These are phyloP conservation scores for Enteromius argenteus DNA, from an alignment of 2,797 vertebrate species.

Conservation along the genomic window DNA sequence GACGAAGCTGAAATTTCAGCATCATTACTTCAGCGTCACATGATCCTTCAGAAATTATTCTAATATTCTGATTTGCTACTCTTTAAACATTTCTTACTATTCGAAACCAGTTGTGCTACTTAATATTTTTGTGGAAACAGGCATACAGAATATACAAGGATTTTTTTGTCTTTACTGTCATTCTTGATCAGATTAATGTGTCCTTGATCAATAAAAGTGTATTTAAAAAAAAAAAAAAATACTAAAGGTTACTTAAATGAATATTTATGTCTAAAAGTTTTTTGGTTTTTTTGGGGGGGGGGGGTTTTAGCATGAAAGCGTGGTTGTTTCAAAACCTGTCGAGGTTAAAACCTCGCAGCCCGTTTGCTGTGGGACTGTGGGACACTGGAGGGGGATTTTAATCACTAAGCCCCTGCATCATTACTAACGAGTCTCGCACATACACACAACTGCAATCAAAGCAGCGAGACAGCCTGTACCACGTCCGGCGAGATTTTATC, in stretches of 20 bases:
- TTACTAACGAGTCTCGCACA: slow-evolving; percentile 70
- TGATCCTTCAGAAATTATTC: background rate
- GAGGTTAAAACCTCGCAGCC: slow-evolving; percentile 62
- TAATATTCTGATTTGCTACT: background rate
- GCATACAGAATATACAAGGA: too few species aligned
- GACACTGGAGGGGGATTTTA: slow-evolving; percentile 72
- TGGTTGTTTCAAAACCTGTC: background rate
- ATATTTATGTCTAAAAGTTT: background rate
- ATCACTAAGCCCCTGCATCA: slow-evolving; percentile 76
- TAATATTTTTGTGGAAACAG: too few species aligned
- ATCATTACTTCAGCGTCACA: background rate
- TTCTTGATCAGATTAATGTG: background rate
- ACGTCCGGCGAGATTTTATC: slow-evolving; percentile 3
- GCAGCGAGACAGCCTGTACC: background rate
- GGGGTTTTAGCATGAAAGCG: background rate
- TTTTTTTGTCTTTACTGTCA: background rate
- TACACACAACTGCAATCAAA: slow-evolving; percentile 22
- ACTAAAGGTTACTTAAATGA: background rate
- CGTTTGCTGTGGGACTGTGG: slow-evolving; percentile 68
- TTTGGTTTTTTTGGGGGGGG: background rate
- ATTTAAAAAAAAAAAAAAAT: background rate
- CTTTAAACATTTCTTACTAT: background rate
- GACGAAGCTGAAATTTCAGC: background rate
- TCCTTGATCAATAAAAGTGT: background rate
- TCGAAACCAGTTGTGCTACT: background rate